Evolutionary conservation across 1,140 invertebrate species (phyloP), one percentile per base, ranked within the genome.

Genomic region (Carposina sasakii): DNA sequence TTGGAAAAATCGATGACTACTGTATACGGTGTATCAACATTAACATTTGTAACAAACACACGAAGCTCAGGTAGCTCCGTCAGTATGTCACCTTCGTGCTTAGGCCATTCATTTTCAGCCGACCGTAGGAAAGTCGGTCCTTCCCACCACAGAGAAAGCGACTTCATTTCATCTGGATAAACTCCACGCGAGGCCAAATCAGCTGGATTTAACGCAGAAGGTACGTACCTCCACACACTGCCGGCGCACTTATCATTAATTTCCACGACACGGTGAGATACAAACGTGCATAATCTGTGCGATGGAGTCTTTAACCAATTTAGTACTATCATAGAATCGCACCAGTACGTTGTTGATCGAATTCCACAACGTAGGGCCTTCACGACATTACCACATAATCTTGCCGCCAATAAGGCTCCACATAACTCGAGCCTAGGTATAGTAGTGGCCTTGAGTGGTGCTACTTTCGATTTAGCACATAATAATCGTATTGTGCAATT

Each of bases 61-160:
- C 21, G 31, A 12, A 45, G 0, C 20, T 45, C 42, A 21, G 37
- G 37, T 33, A 45, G 28, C n/a, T 45, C 8, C 2, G 20, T 31
- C 19, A 30, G 13, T 44, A 28, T 13, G 24, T 42, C n/a, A 28
- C 12, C 30, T 12, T 9, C 1, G 10, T 36, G 33, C 33, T 16
- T 2, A 16, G 33, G 33, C 33, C 16, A 36, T 17, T 3, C 16
- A 10, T 13, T 9, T 2, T 36, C 12, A 8, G 33, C n/a, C 19
- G 15, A 9, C 16, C 9, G 9, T 13, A 36, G 16, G 9, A 36
- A 36, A 10, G n/a, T 19, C 15, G 33, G 33, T 16, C 33, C 33
- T 9, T 19, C 16, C 33, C 33, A 36, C 33, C 33, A 36, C 33
- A 36, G 16, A n/a, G 33, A 13, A 8, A 36, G n/a, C 2, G n/a